Evolutionary conservation across 2,888 invertebrate species (phyloP), one percentile per base, ranked within the genome.

Genomic region (Chrysolina haemoptera): DNA sequence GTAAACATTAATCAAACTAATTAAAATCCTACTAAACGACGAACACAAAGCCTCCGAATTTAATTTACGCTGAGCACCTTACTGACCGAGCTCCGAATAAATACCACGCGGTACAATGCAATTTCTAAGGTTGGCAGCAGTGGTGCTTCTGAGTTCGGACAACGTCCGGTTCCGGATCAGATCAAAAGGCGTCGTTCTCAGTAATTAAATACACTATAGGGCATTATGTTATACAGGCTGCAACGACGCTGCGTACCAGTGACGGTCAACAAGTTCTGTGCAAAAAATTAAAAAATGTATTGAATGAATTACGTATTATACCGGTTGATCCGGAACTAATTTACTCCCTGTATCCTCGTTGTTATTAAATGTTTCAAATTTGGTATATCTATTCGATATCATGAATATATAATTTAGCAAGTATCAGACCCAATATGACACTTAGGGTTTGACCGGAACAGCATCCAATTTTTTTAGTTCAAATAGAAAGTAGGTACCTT

Each of bases 181-280:
- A 86, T 86, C 85, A 86, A 86, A 86, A 85, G 85, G 84, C 59
- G 27, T 82, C 48, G 43, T 82, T 79, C 82, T 82, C 82, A 82
- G 85, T 87, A 87, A 87, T 87, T 86, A 87, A 87, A 87, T 87
- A 87, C 87, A 86, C 86, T 86, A 86, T 86, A 84, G 85, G 84
- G 85, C 85, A 87, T 87, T 87, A 86, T 87, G 86, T 87, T 87
- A 87, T 86, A 71, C 62, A 43, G 68, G 73, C 43, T 69, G 72
- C 62, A 50, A 62, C 46, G 72, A 62, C 62, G 46, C 16, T 50
- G 22, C 35, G 27, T 12, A n/a, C 59, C 59, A 59, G 59, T 53
- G 59, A 35, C 59, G n/a, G n/a, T 59, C 20, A 20, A 20, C 12
- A 20, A 53, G 20, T 53, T 5, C 53, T 35, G 8, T 6, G 35